Evolutionary conservation across 2,888 invertebrate genomes (phyloP).

Genomic region (Drosophila acutilabella): DNA sequence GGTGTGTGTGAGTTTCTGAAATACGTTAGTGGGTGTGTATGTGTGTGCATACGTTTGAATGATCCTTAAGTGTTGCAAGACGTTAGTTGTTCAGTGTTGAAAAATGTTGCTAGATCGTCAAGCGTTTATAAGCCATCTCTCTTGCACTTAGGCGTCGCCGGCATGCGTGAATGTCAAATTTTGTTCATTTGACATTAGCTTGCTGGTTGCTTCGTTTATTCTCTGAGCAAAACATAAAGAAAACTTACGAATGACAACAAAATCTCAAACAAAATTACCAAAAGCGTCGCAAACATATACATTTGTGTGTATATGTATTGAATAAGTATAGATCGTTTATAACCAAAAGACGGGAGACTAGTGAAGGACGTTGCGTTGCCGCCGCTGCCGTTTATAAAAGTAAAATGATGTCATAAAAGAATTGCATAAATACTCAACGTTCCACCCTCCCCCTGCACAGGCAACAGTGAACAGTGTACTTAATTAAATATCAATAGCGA

Average conservation of each 20-base stretch:
- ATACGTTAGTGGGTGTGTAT: slow-evolving; percentile 22
- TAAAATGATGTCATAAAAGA: slow-evolving; percentile 75
- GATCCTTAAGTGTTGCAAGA: slow-evolving; percentile 69
- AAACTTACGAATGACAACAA: slow-evolving; percentile 57
- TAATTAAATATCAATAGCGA: slow-evolving; percentile 34
- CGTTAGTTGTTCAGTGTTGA: slow-evolving; percentile 47
- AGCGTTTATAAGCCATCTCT: slow-evolving; percentile 42
- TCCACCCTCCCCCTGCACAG: slow-evolving; percentile 45
- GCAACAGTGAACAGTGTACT: slow-evolving; percentile 52
- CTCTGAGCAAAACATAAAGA: slow-evolving; percentile 41
- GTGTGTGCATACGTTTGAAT: slow-evolving; percentile 11
- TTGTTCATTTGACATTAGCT: slow-evolving; percentile 20
- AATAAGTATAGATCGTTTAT: slow-evolving; percentile 30
- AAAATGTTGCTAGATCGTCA: slow-evolving; percentile 40
- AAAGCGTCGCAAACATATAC: slow-evolving; percentile 21
- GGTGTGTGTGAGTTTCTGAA: slow-evolving; percentile 48
- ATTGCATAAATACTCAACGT: slow-evolving; percentile 54
- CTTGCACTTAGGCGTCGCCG: slow-evolving; percentile 53
- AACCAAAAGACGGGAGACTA: slow-evolving; percentile 31
- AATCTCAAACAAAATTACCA: slow-evolving; percentile 42
- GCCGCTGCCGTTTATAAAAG: slow-evolving; percentile 53
- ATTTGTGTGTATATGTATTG: slow-evolving; percentile 22
- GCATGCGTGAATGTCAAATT: slow-evolving; percentile 57
- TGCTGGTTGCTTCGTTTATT: slow-evolving; percentile 32
- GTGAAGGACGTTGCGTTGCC: slow-evolving; percentile 39